A percentile compares a stretch with the other conserved stretches of the same genome.
Conservation (phyloP, 2,113 vertebrate species). For the Genyomyrus donnyi region DNA sequence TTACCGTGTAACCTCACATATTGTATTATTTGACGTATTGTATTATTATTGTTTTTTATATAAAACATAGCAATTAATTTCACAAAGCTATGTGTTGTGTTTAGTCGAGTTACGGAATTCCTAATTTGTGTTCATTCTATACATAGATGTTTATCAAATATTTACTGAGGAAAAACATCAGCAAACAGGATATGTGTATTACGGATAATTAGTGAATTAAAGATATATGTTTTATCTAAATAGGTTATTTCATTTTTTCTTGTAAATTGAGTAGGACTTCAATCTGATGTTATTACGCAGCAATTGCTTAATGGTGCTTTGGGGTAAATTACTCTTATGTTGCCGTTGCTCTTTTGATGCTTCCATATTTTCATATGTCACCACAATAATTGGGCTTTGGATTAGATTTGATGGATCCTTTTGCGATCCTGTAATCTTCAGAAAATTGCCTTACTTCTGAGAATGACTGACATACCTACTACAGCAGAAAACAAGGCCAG, state of each 20-base stretch:
- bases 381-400: conserved; percentile 13
- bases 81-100: not conserved
- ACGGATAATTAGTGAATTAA: not conserved
- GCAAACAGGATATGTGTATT: not conserved
- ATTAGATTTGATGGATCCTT: conserved; percentile 9
- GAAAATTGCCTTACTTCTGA: not conserved
- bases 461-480: conserved; percentile 11
- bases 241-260: not conserved
- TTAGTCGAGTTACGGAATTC: not conserved
- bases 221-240: not conserved
- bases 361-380: conserved; percentile 7
- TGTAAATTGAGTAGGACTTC: not conserved
- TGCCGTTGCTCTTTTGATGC: not conserved
- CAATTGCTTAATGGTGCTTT: not conserved
- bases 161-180: not conserved
- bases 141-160: not conserved
- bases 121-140: not conserved
- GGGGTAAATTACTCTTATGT: not conserved
- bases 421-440: conserved; percentile 11
- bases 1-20: not conserved
- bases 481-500: not conserved
- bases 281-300: not conserved
- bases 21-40: not conserved
- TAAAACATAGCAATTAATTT: not conserved
- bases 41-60: not conserved